Percentiles rank a stretch among this genome's conserved stretches.
These are phyloP conservation scores for Pimpla rufipes DNA, from an alignment of 2,888 invertebrate species.

Conservation along the genomic window DNA sequence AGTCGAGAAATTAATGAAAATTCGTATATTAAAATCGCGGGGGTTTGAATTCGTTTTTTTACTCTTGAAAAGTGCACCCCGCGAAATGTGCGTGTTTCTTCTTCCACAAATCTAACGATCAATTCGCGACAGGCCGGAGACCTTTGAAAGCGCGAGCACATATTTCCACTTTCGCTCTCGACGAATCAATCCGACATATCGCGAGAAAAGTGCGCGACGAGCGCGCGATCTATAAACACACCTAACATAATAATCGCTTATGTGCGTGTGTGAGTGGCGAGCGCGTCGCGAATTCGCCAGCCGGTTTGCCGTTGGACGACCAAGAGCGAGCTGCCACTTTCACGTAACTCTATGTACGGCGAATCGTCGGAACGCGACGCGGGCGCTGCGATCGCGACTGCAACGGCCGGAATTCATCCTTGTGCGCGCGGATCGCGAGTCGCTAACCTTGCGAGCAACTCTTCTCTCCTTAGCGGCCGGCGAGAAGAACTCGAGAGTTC, in stretches of 20 bases:
- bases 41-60: no score
- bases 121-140: background rate
- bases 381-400: slow-evolving; percentile 50
- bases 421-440: slow-evolving; percentile 29
- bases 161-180: slow-evolving; percentile 31
- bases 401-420: no score
- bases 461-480: slow-evolving; percentile 7
- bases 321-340: slow-evolving; percentile 74
- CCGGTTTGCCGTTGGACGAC: slow-evolving; percentile 54
- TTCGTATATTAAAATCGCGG: no score
- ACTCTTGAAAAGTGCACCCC: no score
- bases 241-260: background rate
- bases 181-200: background rate
- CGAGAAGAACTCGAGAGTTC: slow-evolving; percentile 44
- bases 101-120: background rate
- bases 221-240: background rate
- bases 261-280: slow-evolving; percentile 34
- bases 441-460: slow-evolving; percentile 37
- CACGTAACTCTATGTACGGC: slow-evolving; percentile 71
- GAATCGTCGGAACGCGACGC: slow-evolving; percentile 49
- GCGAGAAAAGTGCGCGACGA: slow-evolving; percentile 1
- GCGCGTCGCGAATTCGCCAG: slow-evolving; percentile 30
- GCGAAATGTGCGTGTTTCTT: no score
- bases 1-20: no score
- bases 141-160: background rate